Evolutionary conservation across 2,797 vertebrate species (phyloP).

Genomic region (Sebastes iracundus): DNA sequence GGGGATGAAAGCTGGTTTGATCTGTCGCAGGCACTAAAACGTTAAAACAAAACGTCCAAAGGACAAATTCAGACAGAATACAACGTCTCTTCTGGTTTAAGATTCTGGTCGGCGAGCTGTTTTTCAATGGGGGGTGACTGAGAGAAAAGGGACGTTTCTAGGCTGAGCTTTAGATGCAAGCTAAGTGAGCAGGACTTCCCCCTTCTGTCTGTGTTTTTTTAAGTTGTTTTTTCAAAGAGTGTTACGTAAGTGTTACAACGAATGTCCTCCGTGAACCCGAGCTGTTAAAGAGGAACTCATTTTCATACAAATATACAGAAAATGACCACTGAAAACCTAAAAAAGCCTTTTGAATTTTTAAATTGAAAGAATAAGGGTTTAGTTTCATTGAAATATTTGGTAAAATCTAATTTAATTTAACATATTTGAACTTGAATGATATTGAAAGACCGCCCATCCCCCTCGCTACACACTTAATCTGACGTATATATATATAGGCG

Average conservation of each 20-base stretch:
- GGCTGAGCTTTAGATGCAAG: slow-evolving; percentile 54
- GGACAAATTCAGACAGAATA: slow-evolving; percentile 25
- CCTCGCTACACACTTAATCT: not conserved
- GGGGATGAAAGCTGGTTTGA: slow-evolving; percentile 26
- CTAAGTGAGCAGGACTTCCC: slow-evolving; percentile 62
- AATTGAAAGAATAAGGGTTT: not conserved
- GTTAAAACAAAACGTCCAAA: slow-evolving; percentile 8
- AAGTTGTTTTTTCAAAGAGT: slow-evolving; percentile 37
- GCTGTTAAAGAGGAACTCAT: slow-evolving; percentile 5
- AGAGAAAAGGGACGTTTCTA: slow-evolving; percentile 62
- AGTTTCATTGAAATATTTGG: not conserved
- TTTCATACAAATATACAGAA: slow-evolving; percentile 1
- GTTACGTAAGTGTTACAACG: slow-evolving; percentile 76
- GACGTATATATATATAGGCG: not conserved
- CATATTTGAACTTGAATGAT: not conserved
- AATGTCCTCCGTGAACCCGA: slow-evolving; percentile 58
- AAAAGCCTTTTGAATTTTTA: not conserved
- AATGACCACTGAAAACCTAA: not conserved
- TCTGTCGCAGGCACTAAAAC: slow-evolving; percentile 18
- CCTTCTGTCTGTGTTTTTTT: slow-evolving; percentile 11
- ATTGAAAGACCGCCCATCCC: not conserved
- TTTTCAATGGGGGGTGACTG: slow-evolving; percentile 28
- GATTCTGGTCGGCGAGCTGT: slow-evolving; percentile 53
- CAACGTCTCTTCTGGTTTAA: slow-evolving; percentile 45
- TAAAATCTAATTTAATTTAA: not conserved